Evolutionary conservation across 1,140 invertebrate genomes (phyloP), one percentile per base, ranked within the genome.

Genomic region (Nebria ingens): DNA sequence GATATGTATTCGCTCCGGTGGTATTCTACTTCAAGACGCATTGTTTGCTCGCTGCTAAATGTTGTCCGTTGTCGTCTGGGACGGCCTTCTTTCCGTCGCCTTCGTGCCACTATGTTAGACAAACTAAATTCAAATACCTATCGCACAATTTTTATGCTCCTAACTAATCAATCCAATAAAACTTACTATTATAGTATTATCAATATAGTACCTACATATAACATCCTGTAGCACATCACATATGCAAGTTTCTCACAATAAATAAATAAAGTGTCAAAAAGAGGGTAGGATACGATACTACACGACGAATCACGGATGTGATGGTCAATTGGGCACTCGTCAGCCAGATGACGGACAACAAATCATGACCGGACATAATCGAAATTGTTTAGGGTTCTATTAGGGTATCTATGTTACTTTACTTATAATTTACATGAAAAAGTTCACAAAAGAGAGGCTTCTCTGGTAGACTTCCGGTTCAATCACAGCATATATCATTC

Each of bases 11-110:
- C 93, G 0, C 86, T 88, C 25, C 85, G 74, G 17, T 87, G 85
- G 69, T 93, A 97, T 66, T 96, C 93, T 21, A 93, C 79, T 69
- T 97, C 94, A 2, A 98, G 74, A 13, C 87, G 77, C 6, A 93
- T 68, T 0, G 93, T 98, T 69, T 97, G 93, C 63, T 97, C 91
- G 15, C 84, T 89, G 53, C 89, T 94, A 70, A 97, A 97, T 0
- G 93, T 97, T 2, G 94, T 97, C 29, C 93, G 77, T 71, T 97
- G 93, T 22, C 93, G 78, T 42, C 93, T 70, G 1, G 89, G 88
- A 12, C 89, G 75, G 19, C 87, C 86, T 62, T 92, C 91, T 68
- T 93, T 91, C 59, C 91, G 79, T 34, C 89, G 78, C 55, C 89
- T 77, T 51, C 92, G 77, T 3, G 90, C 89, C 66, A 93, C 92